Percentiles rank a stretch among this genome's conserved stretches.
phyloP scores from a whole-genome alignment of 35 echinoderm and acorn worm genomes.

The Anneissia japonica region DNA sequence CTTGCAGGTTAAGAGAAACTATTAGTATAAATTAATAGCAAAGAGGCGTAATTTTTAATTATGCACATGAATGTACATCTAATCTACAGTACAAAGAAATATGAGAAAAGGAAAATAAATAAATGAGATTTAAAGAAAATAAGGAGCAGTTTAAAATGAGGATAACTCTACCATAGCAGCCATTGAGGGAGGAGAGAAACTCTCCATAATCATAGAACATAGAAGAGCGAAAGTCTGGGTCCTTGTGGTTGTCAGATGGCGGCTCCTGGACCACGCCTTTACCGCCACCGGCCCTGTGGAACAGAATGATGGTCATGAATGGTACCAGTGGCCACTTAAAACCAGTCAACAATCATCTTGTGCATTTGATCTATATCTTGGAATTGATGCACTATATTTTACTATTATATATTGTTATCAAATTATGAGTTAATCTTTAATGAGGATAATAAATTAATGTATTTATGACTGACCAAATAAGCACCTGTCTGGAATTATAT shows the following conservation, averaged over 20 bases:
- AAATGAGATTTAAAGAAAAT: background rate
- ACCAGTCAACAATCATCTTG: background rate
- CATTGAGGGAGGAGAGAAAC: constrained; percentile 84
- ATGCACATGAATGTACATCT: too few species aligned
- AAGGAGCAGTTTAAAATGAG: background rate
- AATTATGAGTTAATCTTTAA: background rate
- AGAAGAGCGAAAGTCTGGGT: constrained; percentile 47
- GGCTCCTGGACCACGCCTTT: constrained; percentile 76
- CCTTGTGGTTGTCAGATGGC: constrained; percentile 22
- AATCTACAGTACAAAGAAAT: too few species aligned
- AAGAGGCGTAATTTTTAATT: too few species aligned
- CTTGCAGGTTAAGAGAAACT: too few species aligned
- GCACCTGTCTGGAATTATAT: too few species aligned
- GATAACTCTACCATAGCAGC: constrained; percentile 64
- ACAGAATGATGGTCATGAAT: background rate
- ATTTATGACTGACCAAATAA: too few species aligned
- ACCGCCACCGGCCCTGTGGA: constrained; percentile 74
- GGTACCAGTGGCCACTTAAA: background rate
- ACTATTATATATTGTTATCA: background rate
- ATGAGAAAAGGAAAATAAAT: constrained; percentile 2
- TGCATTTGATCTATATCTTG: background rate
- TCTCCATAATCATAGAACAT: constrained; percentile 90
- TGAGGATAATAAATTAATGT: too few species aligned
- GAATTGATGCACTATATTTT: background rate
- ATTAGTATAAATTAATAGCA: background rate